phyloP scores from a whole-genome alignment of 2,888 invertebrate genomes.

The Matsumyia berberina region DNA sequence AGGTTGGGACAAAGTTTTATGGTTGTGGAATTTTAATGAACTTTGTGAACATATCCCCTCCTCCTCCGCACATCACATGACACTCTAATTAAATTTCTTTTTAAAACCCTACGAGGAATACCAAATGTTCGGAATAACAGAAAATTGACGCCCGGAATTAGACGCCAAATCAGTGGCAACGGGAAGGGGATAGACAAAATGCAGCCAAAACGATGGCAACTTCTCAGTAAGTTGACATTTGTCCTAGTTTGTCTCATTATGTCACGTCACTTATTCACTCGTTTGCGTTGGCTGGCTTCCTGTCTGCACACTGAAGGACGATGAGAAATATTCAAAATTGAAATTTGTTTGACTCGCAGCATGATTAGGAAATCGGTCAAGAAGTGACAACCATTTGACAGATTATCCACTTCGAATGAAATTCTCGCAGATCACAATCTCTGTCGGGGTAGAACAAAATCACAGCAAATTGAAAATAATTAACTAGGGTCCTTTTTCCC shows the following conservation, averaged over 20 bases:
- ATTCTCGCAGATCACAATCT: background rate
- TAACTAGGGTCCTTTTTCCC: conserved; percentile 2
- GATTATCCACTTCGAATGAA: conserved; percentile 2
- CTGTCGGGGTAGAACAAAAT: background rate
- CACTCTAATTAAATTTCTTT: conserved; percentile 71
- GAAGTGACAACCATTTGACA: background rate
- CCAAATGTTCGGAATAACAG: conserved; percentile 27
- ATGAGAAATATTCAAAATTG: conserved; percentile 12
- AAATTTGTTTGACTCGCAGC: background rate
- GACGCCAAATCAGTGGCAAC: conserved; percentile 44
- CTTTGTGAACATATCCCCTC: conserved; percentile 46
- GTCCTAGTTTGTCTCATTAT: conserved; percentile 52
- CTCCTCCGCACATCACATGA: conserved; percentile 33
- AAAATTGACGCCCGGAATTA: conserved; percentile 47
- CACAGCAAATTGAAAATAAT: conserved; percentile 53
- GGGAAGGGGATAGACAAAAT: background rate
- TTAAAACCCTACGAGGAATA: conserved; percentile 43
- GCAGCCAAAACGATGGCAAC: conserved; percentile 5
- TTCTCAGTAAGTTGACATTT: conserved; percentile 55
- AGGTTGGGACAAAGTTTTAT: conserved; percentile 47
- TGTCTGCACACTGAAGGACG: background rate
- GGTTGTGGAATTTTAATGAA: conserved; percentile 73
- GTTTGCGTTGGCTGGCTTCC: conserved; percentile 6
- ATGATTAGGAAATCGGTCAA: no score
- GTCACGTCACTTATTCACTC: conserved; percentile 52